Evolutionary conservation across 2,888 invertebrate species (phyloP).

Genomic region (Peribatodes rhomboidaria): DNA sequence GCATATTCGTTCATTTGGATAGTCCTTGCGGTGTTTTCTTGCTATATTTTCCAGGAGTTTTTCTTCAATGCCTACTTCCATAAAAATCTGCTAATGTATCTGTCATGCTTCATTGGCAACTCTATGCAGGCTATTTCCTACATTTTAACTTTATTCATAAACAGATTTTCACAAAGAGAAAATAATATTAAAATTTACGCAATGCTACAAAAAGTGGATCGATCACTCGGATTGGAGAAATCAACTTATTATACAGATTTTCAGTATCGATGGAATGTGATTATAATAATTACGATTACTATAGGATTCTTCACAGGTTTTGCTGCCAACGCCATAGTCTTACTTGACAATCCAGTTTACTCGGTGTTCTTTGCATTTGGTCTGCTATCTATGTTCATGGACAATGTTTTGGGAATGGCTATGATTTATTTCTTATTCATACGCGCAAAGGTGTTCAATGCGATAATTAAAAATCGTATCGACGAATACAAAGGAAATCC

Average conservation of each 20-base stretch:
- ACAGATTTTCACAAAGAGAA: constrained; percentile 46
- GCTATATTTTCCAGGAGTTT: constrained; percentile 35
- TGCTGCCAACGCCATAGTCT: constrained; percentile 32
- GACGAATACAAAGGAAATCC: constrained; percentile 9
- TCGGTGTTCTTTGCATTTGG: constrained; percentile 38
- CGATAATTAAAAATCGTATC: constrained; percentile 40
- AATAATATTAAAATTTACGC: constrained; percentile 47
- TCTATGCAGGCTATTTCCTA: constrained; percentile 46
- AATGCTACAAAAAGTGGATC: constrained; percentile 53
- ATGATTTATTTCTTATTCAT: constrained; percentile 51
- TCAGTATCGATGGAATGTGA: constrained; percentile 44
- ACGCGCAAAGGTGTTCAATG: constrained; percentile 51
- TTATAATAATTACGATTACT: constrained; percentile 35
- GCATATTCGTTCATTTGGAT: constrained; percentile 52
- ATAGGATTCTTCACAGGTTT: constrained; percentile 45
- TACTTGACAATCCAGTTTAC: constrained; percentile 43
- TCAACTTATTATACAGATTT: constrained; percentile 41
- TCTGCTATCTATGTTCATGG: constrained; percentile 47
- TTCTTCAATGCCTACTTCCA: constrained; percentile 45
- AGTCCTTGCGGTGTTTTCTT: constrained; percentile 43
- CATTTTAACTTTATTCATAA: constrained; percentile 44
- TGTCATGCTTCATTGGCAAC: constrained; percentile 33
- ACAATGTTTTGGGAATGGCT: constrained; percentile 46
- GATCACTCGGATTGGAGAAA: constrained; percentile 42
- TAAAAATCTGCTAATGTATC: constrained; percentile 37